Evolutionary conservation across 2,888 invertebrate species (phyloP), one percentile per base, ranked within the genome.

Genomic region (Trachelus troglodyta): DNA sequence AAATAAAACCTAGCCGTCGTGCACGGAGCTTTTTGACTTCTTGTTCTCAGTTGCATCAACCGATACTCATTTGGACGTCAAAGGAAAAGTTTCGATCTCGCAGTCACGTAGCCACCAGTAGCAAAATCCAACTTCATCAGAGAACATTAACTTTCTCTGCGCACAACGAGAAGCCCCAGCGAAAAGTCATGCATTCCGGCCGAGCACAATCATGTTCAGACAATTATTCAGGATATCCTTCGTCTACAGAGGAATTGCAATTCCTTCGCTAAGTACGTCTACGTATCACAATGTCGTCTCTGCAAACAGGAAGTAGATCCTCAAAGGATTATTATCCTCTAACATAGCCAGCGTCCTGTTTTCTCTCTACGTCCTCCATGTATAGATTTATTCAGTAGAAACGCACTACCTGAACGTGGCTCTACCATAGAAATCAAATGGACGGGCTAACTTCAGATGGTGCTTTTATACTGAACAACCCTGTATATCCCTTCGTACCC

Each of bases 1-100:
- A 81, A 81, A 81, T 80, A 80, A 81, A 81, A 37, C 73, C 37
- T 68, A 56, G 56, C 40, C 4, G 15, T 0, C 4, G 15, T 23
- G 23, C 56, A 56, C 1, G 56, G 23, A 15, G 9, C 56, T 56
- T 56, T 23, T 56, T 35, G 6, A 40, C 40, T 40, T 34, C 23
- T 71, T 71, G 15, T 33, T 31, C 35, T 9, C 56, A 23, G 56
- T 23, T 56, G 2, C 56, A 56, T 23, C 15, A 2, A 9, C 56
- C 56, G 56, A 23, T 56, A 2, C 56, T 56, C 56, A 9, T 56
- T 23, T 23, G 56, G 23, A 56, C 23, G 23, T 40, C 37, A 75
- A 76, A 79, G 77, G 75, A 75, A 76, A 33, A 81, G 75, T 73
- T 75, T 69, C 75, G 68, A 15, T 69, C 40, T 69, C 9, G 6